Evolutionary conservation across 2,113 vertebrate genomes (phyloP), one percentile per base, ranked within the genome.

Genomic region (Riparia riparia): DNA sequence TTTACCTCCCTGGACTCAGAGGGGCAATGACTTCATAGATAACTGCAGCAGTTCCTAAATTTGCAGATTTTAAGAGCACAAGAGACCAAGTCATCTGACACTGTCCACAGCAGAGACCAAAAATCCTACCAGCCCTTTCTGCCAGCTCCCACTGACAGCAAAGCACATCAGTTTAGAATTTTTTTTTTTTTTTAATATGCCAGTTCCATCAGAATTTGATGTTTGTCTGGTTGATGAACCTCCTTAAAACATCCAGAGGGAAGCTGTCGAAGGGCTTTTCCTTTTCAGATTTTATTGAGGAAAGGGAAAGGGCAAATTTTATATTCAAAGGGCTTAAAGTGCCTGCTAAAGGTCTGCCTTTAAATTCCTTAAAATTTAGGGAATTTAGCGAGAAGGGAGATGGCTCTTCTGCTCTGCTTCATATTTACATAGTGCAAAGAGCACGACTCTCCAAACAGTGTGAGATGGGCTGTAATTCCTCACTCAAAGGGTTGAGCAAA

Each of bases 311-410:
- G 71, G 45, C 69, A 77, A 53, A 82, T 95, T 89, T 95, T 73
- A 44, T 79, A 72, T 73, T 84, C 42, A 45, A 6, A 84, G 44
- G 45, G 79, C 21, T 77, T 92, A 63, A 77, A 84, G 85, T 28
- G 26, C 65, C 71, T 80, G 31, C 58, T 90, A 14, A 88, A 94
- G 81, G 63, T 96, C 82, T 25, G 74, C 57, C 94, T 97, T 91
- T 65, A 95, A 96, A 94, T 72, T 96, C 82, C 45, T 34, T 70
- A n/a, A 71, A 97, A 96, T 91, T 94, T 92, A 78, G 56, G 42
- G 89, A 93, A 88, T 87, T 95, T 91, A 81, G 83, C 3, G 1
- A 58, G 71, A 34, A 79, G 71, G 72, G 85, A 83, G 81, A 64
- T 7, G 51, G 73, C 64, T 94, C 76, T 70, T 86, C 83, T 78